Conservation (phyloP, 2,888 invertebrate genomes). For the Lacanobia wlatinum region DNA sequence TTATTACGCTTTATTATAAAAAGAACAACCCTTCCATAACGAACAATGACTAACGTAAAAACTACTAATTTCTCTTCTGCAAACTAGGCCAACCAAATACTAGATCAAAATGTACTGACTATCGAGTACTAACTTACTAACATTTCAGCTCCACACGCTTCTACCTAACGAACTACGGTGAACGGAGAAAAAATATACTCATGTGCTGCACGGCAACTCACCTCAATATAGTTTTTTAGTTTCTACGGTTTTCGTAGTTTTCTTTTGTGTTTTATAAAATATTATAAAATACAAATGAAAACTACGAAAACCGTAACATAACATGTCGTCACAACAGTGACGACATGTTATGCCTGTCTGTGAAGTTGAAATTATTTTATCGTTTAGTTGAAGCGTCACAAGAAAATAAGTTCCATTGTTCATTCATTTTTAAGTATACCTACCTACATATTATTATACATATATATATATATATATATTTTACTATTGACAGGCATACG, state of each 20-base stretch:
- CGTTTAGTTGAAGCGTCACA: no score
- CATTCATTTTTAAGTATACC: no score
- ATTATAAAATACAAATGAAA: no score
- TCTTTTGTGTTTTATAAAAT: neutral
- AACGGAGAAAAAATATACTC: slow-evolving; percentile 65
- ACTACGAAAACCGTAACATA: no score
- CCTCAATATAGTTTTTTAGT: slow-evolving; percentile 20
- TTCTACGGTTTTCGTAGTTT: slow-evolving; percentile 23
- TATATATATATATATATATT: no score
- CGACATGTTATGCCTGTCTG: no score
- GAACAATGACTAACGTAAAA: no score
- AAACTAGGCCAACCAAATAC: slow-evolving; percentile 13
- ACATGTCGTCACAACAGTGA: no score
- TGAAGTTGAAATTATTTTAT: no score
- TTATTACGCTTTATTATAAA: neutral
- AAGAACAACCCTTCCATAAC: neutral
- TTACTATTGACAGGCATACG: no score
- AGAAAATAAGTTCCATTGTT: no score
- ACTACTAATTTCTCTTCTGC: neutral
- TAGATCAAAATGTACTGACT: slow-evolving; percentile 17
- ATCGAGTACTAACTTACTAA: slow-evolving; percentile 35
- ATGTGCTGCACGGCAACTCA: slow-evolving; percentile 62
- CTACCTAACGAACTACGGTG: slow-evolving; percentile 75
- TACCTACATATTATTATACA: no score
- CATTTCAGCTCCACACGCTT: slow-evolving; percentile 58